Base-by-base conservation (phyloP, 2,113 vertebrate genomes). In the Tachysurus vachellii region DNA sequence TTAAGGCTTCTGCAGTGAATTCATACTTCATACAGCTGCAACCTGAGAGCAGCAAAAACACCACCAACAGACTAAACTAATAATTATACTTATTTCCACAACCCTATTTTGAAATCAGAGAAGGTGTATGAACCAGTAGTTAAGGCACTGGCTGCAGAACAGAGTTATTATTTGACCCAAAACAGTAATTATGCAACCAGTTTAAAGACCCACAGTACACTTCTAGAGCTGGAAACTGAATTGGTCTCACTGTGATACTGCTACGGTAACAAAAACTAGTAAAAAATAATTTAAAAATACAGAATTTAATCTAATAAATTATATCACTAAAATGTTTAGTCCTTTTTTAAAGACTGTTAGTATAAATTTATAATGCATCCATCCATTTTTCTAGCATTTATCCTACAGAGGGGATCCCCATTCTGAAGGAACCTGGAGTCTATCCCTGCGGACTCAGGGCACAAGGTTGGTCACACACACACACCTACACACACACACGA, bases 31-130 rank as follows among this genome's bases (percentile, higher is more conserved):
- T 28, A n/a, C 10, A 21, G 17, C 53, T 80, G 77, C 53, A 80
- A 36, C 42, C 36, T 10, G 36, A 61, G 47, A 57, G 61, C 47
- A 31, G 50, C 11, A 53, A 64, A 66, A 12, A 47, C 11, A 53
- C 44, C 36, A 26, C 81, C 14, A 50, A 82, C 59, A 66, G 44
- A 19, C 61, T 17, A 64, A 64, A 82, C 36, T 28, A 28, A 64
- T 82, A 50, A 66, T 66, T 64, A 66, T 61, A 42, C 26, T 82
- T 10, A 82, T 44, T 82, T 23, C 36, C 80, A 28, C 75, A 61
- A 82, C 36, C 36, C 31, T 26, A 8, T 82, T 66, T 2, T 62
- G 73, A 50, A 76, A 50, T 50, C 17, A 64, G 57, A 21, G 31
- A 36, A 26, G 47, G 47, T 54, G n/a, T 79, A 79, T 2, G 53